Evolutionary conservation across 64 coral and sea anemone genomes (phyloP).

Genomic region (Anthopleura sola): DNA sequence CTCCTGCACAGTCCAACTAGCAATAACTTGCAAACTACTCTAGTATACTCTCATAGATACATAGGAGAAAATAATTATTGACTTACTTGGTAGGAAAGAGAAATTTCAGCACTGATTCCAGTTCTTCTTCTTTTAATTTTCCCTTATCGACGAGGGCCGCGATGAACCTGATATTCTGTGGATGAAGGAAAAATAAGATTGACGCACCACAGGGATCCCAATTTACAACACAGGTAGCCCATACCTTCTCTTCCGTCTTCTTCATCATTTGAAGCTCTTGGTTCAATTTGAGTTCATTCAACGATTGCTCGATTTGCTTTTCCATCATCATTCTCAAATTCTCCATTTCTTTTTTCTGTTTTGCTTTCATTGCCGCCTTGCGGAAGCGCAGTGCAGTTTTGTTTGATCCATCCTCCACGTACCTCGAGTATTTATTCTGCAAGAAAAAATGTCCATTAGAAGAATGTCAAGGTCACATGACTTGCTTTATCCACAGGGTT

Average conservation of each 20-base stretch:
- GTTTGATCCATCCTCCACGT: constrained; percentile 27
- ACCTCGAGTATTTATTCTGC: constrained; percentile 16
- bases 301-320: constrained; percentile 79
- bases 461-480: too few relatives aligned
- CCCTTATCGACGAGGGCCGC: constrained; percentile 78
- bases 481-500: background rate
- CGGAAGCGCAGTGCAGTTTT: constrained; percentile 35
- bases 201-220: background rate
- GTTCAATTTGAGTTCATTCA: constrained; percentile 59
- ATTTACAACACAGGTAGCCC: background rate
- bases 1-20: too few relatives aligned
- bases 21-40: too few relatives aligned
- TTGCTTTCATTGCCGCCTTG: constrained; percentile 75
- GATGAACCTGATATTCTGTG: constrained; percentile 75
- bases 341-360: constrained; percentile 57
- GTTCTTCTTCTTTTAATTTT: constrained; percentile 72
- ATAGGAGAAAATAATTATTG: background rate
- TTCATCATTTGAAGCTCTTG: constrained; percentile 62
- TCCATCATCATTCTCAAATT: constrained; percentile 55
- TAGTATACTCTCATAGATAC: too few relatives aligned
- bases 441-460: background rate
- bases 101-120: constrained; percentile 68
- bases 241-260: constrained; percentile 59
- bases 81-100: constrained; percentile 92
- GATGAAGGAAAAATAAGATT: background rate